Evolutionary conservation across 1,140 invertebrate species (phyloP).

Genomic region (Aphidius gifuensis): DNA sequence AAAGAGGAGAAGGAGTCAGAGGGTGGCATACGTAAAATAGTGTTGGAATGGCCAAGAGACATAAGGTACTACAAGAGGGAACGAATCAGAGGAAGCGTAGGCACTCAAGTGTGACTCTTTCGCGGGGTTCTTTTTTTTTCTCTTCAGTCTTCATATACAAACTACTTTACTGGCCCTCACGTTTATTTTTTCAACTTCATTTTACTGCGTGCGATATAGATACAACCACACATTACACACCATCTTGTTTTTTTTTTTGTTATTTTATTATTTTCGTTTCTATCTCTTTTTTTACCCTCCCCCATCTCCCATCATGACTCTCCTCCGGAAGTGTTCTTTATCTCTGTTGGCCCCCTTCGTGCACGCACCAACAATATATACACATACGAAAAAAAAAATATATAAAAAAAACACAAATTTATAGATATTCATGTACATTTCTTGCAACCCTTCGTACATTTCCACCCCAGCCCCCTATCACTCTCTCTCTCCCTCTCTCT

Average conservation of each 20-base stretch:
- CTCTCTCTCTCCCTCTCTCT: slow-evolving; percentile 9
- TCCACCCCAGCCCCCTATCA: neutral
- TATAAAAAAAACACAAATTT: slow-evolving; percentile 3
- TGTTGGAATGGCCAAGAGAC: slow-evolving; percentile 25
- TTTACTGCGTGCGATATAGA: slow-evolving; percentile 30
- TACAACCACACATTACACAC: slow-evolving; percentile 24
- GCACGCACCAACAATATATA: slow-evolving; percentile 24
- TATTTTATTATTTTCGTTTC: slow-evolving; percentile 15
- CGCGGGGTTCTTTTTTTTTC: slow-evolving; percentile 42
- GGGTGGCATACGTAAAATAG: neutral
- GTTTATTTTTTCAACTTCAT: neutral
- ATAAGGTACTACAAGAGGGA: slow-evolving; percentile 20
- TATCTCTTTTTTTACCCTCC: slow-evolving; percentile 11
- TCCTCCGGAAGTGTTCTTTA: slow-evolving; percentile 54
- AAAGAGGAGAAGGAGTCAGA: no score
- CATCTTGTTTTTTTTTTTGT: slow-evolving; percentile 11
- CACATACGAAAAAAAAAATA: neutral
- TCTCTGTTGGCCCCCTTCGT: slow-evolving; percentile 52
- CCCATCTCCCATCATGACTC: slow-evolving; percentile 20
- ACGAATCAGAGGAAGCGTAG: slow-evolving; percentile 54
- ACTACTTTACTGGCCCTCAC: neutral
- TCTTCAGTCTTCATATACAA: slow-evolving; percentile 17
- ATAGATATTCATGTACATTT: neutral
- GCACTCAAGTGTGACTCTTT: slow-evolving; percentile 55
- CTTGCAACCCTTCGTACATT: slow-evolving; percentile 17